Evolutionary conservation across 2,888 invertebrate species (phyloP), one percentile per base, ranked within the genome.

Genomic region (Rhogogaster chlorosoma): DNA sequence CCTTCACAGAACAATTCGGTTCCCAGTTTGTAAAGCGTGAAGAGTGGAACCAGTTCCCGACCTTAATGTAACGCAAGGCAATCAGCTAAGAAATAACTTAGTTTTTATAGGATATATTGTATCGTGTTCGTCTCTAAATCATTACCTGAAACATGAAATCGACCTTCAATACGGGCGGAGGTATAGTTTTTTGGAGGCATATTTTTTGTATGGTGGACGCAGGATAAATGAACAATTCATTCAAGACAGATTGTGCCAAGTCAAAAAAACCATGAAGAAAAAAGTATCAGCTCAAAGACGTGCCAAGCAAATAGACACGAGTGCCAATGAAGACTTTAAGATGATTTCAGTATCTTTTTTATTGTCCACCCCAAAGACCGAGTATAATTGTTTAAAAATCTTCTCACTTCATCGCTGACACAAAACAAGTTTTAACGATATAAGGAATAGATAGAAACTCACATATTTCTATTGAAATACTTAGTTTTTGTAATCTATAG

Each of bases 41-140:
- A 32, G n/a, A 9, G 26, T 26, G 61, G 61, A 36, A 80, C 9
- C 61, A 89, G 89, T 86, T 87, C 89, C 90, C 90, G 89, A 92
- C 89, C 89, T 91, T 86, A 90, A 93, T 90, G 91, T 92, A 93
- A 93, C 92, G 93, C 93, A 92, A 92, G 93, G 93, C 93, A 93
- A 93, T 93, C 93, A 93, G 92, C 92, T 26, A 80, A 80, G 61
- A 38, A 38, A 53, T 91, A 93, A 93, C 92, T 93, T 93, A 93
- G 92, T 93, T 93, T 93, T 93, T 93, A 93, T 93, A 93, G 93
- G 88, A 93, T 93, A 93, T 93, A 93, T 93, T 92, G 90, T 89
- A 89, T 90, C 91, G 91, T 91, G 91, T 89, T 90, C 89, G 89
- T 88, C 89, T 87, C 86, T 87, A 73, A 53, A 83, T 38, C 42